phyloP scores from a whole-genome alignment of 2,797 vertebrate species.

The Coregonus sp. region DNA sequence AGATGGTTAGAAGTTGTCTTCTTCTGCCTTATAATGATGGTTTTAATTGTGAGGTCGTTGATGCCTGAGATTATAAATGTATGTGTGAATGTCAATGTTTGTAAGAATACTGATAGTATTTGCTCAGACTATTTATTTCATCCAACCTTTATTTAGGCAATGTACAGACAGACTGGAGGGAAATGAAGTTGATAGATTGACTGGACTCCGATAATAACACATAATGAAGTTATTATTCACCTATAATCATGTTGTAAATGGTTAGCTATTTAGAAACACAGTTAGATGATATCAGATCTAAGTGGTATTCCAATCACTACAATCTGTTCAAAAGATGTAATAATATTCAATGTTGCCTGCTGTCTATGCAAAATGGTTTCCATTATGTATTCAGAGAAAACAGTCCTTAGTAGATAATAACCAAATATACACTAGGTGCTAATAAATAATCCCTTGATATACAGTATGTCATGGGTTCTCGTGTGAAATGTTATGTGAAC shows the following conservation, averaged over 20 bases:
- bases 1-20: constrained; percentile 42
- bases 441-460: neutral
- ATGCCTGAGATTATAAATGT: constrained; percentile 36
- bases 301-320: neutral
- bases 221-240: constrained; percentile 25
- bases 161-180: constrained; percentile 25
- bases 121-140: constrained; percentile 50
- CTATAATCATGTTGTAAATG: constrained; percentile 11
- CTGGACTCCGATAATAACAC: constrained; percentile 5
- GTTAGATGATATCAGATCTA: neutral
- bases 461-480: neutral
- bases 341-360: neutral
- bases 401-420: neutral
- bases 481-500: neutral
- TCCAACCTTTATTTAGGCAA: constrained; percentile 14
- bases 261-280: constrained; percentile 1
- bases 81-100: constrained; percentile 22
- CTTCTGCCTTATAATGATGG: constrained; percentile 43
- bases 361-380: neutral
- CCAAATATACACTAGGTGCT: neutral
- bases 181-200: constrained; percentile 1
- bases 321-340: too few relatives aligned
- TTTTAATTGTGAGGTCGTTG: constrained; percentile 35
- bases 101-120: constrained; percentile 23
- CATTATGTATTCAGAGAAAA: neutral